phyloP scores from a whole-genome alignment of 1,140 invertebrate species.

The Reticulitermes speratus region DNA sequence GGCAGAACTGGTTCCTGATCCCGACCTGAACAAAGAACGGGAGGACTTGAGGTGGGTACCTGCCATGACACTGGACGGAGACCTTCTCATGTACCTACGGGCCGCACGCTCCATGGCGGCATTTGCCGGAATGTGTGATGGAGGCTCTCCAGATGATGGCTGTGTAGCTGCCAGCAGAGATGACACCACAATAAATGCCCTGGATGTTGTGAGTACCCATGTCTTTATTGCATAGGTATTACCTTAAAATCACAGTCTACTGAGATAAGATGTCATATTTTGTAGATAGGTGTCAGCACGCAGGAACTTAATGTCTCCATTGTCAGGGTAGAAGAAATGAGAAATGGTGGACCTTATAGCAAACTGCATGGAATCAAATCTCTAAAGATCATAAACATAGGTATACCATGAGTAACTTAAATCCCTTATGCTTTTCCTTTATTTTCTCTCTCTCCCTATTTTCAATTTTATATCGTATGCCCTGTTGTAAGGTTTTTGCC shows the following conservation, averaged over 20 bases:
- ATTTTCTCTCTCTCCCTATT: no score
- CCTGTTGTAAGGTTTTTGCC: no score
- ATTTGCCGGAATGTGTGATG: conserved; percentile 97
- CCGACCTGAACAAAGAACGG: conserved; percentile 68
- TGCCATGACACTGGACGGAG: conserved; percentile 84
- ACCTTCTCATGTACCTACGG: conserved; percentile 95
- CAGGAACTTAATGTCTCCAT: no score
- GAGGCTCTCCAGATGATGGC: conserved; percentile 93
- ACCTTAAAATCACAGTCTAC: background rate
- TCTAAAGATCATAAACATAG: no score
- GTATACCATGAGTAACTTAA: no score
- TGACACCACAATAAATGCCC: conserved; percentile 96
- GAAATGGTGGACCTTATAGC: no score
- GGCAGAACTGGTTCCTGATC: conserved; percentile 66
- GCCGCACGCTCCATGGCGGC: conserved; percentile 94
- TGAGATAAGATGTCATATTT: no score
- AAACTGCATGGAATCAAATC: no score
- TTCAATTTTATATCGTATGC: no score
- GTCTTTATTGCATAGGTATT: background rate
- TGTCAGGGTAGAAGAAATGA: no score
- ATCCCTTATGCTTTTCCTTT: no score
- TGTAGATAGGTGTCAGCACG: no score
- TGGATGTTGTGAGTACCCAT: conserved; percentile 73
- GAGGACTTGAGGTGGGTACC: conserved; percentile 93
- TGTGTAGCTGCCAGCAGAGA: conserved; percentile 94